Evolutionary conservation across 2,797 vertebrate genomes (phyloP).

Genomic region (Micropoecilia bifurca): DNA sequence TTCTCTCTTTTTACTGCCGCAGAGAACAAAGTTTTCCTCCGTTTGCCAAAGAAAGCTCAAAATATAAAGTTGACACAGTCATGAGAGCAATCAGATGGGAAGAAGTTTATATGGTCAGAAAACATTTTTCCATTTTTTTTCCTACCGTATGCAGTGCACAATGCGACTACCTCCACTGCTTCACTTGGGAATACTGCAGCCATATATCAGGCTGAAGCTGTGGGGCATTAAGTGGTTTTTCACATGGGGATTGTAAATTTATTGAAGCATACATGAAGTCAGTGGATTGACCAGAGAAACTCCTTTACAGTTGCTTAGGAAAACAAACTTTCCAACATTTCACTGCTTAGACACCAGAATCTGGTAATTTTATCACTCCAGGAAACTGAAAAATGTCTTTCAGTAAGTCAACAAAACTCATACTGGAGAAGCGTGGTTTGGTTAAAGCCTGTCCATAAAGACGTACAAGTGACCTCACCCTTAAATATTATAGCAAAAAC

Average conservation of each 20-base stretch:
- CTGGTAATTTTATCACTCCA: neutral
- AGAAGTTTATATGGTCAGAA: constrained; percentile 22
- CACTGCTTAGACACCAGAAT: neutral
- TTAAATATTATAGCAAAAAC: neutral
- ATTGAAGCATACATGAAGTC: constrained; percentile 59
- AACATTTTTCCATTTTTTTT: constrained; percentile 16
- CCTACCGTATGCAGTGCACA: constrained; percentile 43
- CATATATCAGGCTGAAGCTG: constrained; percentile 52
- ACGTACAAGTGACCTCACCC: no score
- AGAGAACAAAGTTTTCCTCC: constrained; percentile 15
- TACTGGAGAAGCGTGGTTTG: neutral
- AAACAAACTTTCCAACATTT: constrained; percentile 12
- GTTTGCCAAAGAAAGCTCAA: constrained; percentile 31
- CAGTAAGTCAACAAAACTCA: neutral
- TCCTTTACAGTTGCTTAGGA: constrained; percentile 40
- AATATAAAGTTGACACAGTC: constrained; percentile 12
- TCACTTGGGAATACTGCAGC: constrained; percentile 24
- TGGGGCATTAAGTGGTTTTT: constrained; percentile 54
- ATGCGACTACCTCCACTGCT: constrained; percentile 12
- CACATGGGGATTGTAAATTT: constrained; percentile 62
- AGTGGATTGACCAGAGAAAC: constrained; percentile 17
- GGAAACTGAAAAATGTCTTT: neutral
- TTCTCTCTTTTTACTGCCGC: constrained; percentile 65
- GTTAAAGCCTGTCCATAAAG: neutral
- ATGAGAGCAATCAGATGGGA: constrained; percentile 21